Evolutionary conservation across 2,888 invertebrate species (phyloP).

Genomic region (Monopis laevigella): DNA sequence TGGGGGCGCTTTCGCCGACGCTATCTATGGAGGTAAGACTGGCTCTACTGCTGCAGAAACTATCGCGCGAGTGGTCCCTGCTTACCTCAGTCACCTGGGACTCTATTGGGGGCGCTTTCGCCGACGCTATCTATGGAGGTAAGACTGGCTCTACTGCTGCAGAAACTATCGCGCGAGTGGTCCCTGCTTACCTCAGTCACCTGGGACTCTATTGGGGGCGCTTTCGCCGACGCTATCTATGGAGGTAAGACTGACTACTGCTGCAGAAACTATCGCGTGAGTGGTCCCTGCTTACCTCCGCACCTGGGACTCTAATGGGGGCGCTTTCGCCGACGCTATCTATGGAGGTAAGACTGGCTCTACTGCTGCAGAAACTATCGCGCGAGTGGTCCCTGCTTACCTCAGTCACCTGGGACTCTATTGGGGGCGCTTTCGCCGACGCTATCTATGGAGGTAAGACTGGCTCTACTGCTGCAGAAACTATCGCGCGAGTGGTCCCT

Average conservation of each 20-base stretch:
- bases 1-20: conserved; percentile 73
- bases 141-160: conserved; percentile 69
- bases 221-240: conserved; percentile 73
- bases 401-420: conserved; percentile 78
- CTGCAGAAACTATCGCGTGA: conserved; percentile 77
- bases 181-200: conserved; percentile 77
- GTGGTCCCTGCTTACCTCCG: conserved; percentile 78
- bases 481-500: conserved; percentile 79
- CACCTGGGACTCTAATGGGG: conserved; percentile 77
- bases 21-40: conserved; percentile 74
- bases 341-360: conserved; percentile 74
- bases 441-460: conserved; percentile 70
- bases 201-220: conserved; percentile 75
- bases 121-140: conserved; percentile 74
- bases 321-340: conserved; percentile 72
- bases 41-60: conserved; percentile 74
- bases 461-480: conserved; percentile 75
- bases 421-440: conserved; percentile 74
- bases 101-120: conserved; percentile 72
- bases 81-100: conserved; percentile 80
- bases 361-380: conserved; percentile 75
- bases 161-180: conserved; percentile 80
- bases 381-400: conserved; percentile 79
- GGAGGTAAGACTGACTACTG: conserved; percentile 70
- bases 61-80: conserved; percentile 79